Evolutionary conservation across 2,113 vertebrate species (phyloP), one percentile per base, ranked within the genome.

Genomic region (Corvus cornix): DNA sequence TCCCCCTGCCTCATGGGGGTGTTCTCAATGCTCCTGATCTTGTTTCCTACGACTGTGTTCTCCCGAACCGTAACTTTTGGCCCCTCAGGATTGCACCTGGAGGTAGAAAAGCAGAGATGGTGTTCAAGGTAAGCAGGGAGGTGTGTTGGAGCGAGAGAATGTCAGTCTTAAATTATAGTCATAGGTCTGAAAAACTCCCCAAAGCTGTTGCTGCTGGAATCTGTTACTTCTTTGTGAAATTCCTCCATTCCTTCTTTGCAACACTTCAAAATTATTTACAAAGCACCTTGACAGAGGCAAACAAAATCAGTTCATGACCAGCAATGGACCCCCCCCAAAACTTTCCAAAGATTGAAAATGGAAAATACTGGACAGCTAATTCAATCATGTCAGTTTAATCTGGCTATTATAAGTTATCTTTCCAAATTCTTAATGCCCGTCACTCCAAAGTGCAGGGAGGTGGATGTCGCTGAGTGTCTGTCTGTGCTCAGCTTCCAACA

Each of bases 1-100:
- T 96, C 92, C 53, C 76, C 95, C 0, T 76, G 81, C 63, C 28
- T 82, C 49, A 39, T 2, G 31, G n/a, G 35, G 27, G 7, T 58
- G 63, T 41, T 95, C 62, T 96, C 93, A 13, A 97, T 96, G 89
- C 89, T 95, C 78, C 95, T 74, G 90, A 97, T 97, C 76, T 28
- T 91, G 83, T 97, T 97, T 39, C 93, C 93, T 31, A 35, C 1
- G 5, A 58, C 66, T 7, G 1, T 76, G 68, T 94, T 93, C 73
- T 97, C 89, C 26, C 27, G 62, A 64, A 97, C 75, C 46, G 67
- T 64, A 11, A 81, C 33, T 81, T 78, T 97, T 31, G 67, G 46
- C 16, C 97, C 95, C 14, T 46, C 3, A 0, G 92, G 94, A 8
- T 84, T 96, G 94, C 97, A 97, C 24, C 97, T 97, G 94, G 30